Evolutionary conservation across 2,888 invertebrate genomes (phyloP).

Genomic region (Lepidocyrtinus sp.): DNA sequence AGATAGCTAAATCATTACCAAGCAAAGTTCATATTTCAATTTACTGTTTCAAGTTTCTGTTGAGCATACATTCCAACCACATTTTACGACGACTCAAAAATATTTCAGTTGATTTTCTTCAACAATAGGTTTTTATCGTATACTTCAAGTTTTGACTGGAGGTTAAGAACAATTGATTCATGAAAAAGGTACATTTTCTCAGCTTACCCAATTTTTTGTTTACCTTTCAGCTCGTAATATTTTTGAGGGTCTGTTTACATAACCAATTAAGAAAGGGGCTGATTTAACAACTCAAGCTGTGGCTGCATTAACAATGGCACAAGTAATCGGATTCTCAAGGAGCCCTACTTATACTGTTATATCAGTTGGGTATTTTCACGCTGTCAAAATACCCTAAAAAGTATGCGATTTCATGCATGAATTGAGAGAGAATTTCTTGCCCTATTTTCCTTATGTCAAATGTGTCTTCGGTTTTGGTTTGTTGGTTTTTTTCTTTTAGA

Average conservation of each 20-base stretch:
- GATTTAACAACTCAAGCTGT: neutral
- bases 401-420: slow-evolving; percentile 25
- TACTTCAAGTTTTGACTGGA: neutral
- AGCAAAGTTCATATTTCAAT: no score
- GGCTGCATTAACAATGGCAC: neutral
- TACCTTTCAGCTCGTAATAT: neutral
- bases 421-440: slow-evolving; percentile 13
- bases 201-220: neutral
- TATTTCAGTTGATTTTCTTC: no score
- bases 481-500: slow-evolving; percentile 22
- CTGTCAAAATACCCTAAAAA: neutral
- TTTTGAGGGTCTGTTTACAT: slow-evolving; percentile 19
- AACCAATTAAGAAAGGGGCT: slow-evolving; percentile 11
- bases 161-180: neutral
- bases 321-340: neutral
- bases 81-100: no score
- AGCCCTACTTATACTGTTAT: no score
- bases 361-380: neutral
- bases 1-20: no score
- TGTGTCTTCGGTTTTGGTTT: slow-evolving; percentile 32
- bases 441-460: slow-evolving; percentile 14
- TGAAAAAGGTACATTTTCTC: neutral
- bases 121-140: no score
- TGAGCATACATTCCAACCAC: no score
- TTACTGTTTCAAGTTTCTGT: no score